Conservation (phyloP, 2,888 invertebrate species). For the Stenolophus ochropezus region DNA sequence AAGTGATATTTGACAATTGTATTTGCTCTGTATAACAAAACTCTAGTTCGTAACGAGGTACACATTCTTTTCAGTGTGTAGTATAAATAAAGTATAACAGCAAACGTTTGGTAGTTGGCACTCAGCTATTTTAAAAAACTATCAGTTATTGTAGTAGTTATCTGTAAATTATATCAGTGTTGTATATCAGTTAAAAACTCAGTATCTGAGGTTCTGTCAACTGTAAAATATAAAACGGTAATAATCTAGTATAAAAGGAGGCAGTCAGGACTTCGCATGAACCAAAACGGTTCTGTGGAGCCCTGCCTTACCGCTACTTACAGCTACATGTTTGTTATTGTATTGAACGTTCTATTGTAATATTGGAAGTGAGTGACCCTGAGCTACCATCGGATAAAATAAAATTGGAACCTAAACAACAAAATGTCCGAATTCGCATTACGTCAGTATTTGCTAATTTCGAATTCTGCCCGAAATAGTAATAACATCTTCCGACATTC, state of each 20-base stretch:
- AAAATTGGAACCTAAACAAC: constrained; percentile 36
- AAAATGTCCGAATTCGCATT: constrained; percentile 7
- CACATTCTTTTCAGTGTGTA: constrained; percentile 43
- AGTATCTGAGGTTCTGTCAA: constrained; percentile 44
- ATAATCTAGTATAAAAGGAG: constrained; percentile 60
- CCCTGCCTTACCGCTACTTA: constrained; percentile 52
- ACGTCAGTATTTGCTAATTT: constrained; percentile 1
- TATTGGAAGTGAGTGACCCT: constrained; percentile 74
- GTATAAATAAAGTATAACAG: constrained; percentile 65
- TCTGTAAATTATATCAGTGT: constrained; percentile 62
- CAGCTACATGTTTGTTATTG: constrained; percentile 62
- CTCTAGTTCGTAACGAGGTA: constrained; percentile 49
- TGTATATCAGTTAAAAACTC: constrained; percentile 55
- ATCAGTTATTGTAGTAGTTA: constrained; percentile 63
- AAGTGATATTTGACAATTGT: constrained; percentile 36
- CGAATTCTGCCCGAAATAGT: constrained; percentile 4
- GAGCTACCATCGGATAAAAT: constrained; percentile 70
- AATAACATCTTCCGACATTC: constrained; percentile 2
- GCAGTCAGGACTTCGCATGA: neutral
- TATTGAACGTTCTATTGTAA: constrained; percentile 69
- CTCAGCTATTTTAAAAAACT: constrained; percentile 67
- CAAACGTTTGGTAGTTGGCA: constrained; percentile 71
- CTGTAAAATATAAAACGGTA: constrained; percentile 60
- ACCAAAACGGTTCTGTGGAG: constrained; percentile 1
- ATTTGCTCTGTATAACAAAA: constrained; percentile 42